Percentiles rank a stretch among this genome's conserved stretches.
phyloP scores from a whole-genome alignment of 2,888 invertebrate genomes.

The Baronia brevicornis region DNA sequence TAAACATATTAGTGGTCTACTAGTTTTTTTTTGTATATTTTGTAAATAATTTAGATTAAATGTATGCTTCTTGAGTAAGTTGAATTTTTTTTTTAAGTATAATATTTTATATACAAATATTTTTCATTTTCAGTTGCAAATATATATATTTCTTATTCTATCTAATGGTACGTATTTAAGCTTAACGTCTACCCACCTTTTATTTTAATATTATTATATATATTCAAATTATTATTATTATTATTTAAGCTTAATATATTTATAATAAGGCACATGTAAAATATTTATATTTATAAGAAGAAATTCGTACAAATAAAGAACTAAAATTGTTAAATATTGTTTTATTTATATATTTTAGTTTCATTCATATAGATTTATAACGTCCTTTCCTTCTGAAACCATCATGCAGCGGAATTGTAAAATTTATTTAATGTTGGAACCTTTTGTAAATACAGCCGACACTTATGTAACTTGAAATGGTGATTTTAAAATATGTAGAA shows the following conservation, averaged over 20 bases:
- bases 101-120: too few relatives aligned
- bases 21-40: slow-evolving; percentile 20
- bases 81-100: too few relatives aligned
- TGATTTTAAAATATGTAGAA: too few relatives aligned
- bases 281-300: slow-evolving; percentile 18
- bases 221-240: slow-evolving; percentile 5
- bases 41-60: slow-evolving; percentile 20
- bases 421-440: too few relatives aligned
- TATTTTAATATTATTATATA: neutral
- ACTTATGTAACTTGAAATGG: too few relatives aligned
- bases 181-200: neutral
- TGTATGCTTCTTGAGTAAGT: neutral
- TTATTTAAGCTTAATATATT: slow-evolving; percentile 7
- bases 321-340: slow-evolving; percentile 28
- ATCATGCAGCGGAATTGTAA: too few relatives aligned
- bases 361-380: too few relatives aligned
- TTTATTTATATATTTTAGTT: slow-evolving; percentile 14
- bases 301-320: slow-evolving; percentile 70
- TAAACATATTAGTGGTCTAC: slow-evolving; percentile 1
- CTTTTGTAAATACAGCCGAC: too few relatives aligned
- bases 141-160: too few relatives aligned
- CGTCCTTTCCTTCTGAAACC: too few relatives aligned
- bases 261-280: slow-evolving; percentile 10
- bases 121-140: too few relatives aligned
- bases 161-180: slow-evolving; percentile 13